phyloP scores from a whole-genome alignment of 2,113 vertebrate species.

The Cervus canadensis region DNA sequence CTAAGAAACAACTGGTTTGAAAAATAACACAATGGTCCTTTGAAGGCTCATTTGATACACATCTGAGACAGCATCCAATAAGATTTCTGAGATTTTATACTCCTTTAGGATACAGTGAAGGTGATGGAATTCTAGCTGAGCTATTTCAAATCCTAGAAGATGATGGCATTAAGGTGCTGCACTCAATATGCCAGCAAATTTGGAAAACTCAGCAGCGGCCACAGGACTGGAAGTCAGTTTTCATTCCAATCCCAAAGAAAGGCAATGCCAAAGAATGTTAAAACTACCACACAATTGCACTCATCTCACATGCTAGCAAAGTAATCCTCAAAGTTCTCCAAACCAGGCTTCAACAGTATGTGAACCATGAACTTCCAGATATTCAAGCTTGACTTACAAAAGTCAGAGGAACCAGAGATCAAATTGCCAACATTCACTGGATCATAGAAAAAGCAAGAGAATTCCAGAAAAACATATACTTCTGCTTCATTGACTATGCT shows the following conservation, averaged over 20 bases:
- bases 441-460: neutral
- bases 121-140: neutral
- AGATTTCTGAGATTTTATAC: neutral
- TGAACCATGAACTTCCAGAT: neutral
- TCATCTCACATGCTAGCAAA: neutral
- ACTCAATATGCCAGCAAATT: neutral
- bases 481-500: neutral
- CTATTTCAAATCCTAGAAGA: neutral
- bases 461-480: neutral
- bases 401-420: neutral
- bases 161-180: neutral
- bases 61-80: neutral
- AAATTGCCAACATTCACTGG: neutral
- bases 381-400: neutral
- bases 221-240: neutral
- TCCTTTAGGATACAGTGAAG: neutral
- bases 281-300: neutral
- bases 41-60: neutral
- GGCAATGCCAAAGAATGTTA: neutral
- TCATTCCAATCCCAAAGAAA: neutral
- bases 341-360: neutral
- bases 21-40: neutral
- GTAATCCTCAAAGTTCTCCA: neutral
- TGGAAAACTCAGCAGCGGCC: neutral
- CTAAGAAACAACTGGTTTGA: neutral